A percentile compares a stretch with the other conserved stretches of the same genome.
phyloP scores from a whole-genome alignment of 2,113 vertebrate species.

The Petroica traversi region DNA sequence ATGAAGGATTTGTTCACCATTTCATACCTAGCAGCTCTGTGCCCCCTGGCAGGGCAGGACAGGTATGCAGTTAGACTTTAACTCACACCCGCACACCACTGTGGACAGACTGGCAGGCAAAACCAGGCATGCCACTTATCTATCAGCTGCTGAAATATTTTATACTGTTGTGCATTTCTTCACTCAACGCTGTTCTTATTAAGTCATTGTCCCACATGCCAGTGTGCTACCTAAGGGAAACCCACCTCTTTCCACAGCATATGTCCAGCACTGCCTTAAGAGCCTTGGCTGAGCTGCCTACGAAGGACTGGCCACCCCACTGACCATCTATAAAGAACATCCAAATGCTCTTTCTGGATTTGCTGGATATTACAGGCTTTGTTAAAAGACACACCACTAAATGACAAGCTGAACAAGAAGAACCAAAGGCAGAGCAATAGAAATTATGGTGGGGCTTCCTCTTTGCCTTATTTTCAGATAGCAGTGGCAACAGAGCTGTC shows the following conservation, averaged over 20 bases:
- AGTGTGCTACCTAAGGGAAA: not conserved
- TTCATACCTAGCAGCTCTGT: not conserved
- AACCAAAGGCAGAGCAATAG: not conserved
- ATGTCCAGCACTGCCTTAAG: not conserved
- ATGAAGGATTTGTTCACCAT: not conserved
- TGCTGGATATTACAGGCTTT: not conserved
- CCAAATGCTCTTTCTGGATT: not conserved
- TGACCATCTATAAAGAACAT: not conserved
- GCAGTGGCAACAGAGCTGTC: not conserved
- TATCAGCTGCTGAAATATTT: not conserved
- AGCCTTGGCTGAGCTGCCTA: fast-evolving
- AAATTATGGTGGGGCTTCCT: not conserved
- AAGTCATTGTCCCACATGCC: not conserved
- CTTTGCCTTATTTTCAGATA: not conserved
- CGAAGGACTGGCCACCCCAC: not conserved
- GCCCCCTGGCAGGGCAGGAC: not conserved
- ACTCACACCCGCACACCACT: not conserved
- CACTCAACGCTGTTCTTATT: slow-evolving; percentile 13
- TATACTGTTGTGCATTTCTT: not conserved
- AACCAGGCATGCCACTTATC: slow-evolving; percentile 13
- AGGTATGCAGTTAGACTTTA: not conserved
- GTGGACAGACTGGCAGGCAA: not conserved
- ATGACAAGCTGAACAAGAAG: not conserved
- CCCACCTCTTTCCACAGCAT: not conserved
- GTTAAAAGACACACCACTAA: not conserved